Evolutionary conservation across 2,113 vertebrate species (phyloP).

Genomic region (Nyctibius bracteatus): DNA sequence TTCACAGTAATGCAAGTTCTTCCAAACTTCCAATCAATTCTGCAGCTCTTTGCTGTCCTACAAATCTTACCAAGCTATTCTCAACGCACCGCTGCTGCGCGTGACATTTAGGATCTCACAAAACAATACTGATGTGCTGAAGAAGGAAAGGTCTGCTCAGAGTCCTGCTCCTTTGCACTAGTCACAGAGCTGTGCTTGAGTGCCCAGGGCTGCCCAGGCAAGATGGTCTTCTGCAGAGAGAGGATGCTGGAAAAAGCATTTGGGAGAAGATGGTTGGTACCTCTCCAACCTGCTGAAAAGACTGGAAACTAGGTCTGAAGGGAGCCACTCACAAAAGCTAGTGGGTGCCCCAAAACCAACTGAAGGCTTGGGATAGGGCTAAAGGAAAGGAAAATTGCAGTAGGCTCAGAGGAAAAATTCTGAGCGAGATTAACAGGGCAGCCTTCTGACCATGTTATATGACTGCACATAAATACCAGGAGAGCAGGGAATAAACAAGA

Average conservation of each 20-base stretch:
- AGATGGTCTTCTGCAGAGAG: neutral
- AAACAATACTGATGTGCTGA: neutral
- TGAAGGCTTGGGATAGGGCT: neutral
- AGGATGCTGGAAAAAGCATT: neutral
- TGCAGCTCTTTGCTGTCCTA: neutral
- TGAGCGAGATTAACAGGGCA: neutral
- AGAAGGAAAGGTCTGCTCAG: neutral
- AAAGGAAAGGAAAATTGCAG: neutral
- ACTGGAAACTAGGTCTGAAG: neutral
- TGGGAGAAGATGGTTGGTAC: neutral
- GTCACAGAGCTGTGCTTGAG: neutral
- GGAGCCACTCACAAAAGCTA: neutral
- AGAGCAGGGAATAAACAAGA: neutral
- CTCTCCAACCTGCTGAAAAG: neutral
- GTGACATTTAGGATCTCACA: neutral
- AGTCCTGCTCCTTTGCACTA: neutral
- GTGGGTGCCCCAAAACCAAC: neutral
- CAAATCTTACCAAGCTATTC: neutral
- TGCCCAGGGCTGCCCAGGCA: fast-evolving
- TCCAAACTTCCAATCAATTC: neutral
- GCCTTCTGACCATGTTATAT: neutral
- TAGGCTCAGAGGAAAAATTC: neutral
- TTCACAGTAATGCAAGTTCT: neutral
- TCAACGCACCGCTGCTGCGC: neutral
- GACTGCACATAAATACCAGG: neutral